These are phyloP conservation scores for Muscicapa adusta DNA, from an alignment of 2,113 vertebrate species.

Conservation along the genomic window DNA sequence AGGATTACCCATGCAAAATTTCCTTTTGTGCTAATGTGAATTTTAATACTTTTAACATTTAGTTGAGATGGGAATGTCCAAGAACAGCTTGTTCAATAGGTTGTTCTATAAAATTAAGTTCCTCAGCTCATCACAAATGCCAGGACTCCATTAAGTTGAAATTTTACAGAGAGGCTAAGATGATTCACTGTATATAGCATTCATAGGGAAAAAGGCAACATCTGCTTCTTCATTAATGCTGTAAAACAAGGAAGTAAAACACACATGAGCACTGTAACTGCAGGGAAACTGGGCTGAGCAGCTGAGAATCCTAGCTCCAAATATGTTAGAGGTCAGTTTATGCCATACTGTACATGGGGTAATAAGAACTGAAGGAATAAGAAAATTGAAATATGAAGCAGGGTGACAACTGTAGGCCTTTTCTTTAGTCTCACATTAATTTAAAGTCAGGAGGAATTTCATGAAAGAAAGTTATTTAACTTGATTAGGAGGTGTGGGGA, in stretches of 20 bases:
- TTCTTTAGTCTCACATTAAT: not conserved
- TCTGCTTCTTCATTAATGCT: constrained; percentile 71
- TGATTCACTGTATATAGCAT: constrained; percentile 79
- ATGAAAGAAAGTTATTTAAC: not conserved
- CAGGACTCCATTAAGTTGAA: constrained; percentile 84
- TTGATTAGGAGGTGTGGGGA: not conserved
- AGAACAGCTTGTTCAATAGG: constrained; percentile 87
- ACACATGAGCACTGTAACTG: not conserved
- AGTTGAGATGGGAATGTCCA: constrained; percentile 86
- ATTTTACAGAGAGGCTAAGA: constrained; percentile 81
- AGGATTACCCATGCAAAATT: constrained; percentile 89
- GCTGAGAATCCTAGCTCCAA: not conserved
- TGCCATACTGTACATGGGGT: not conserved
- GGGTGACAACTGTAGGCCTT: not conserved
- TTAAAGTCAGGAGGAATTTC: not conserved
- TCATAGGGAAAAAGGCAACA: constrained; percentile 67
- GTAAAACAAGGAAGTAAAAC: constrained; percentile 52
- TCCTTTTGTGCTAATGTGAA: constrained; percentile 85
- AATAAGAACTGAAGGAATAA: not conserved
- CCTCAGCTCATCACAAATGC: constrained; percentile 83
- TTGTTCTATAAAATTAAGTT: constrained; percentile 88
- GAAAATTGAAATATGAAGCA: not conserved
- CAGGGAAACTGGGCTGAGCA: not conserved
- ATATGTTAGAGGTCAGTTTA: not conserved
- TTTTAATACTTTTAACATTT: constrained; percentile 92